Conservation (phyloP, 1,140 invertebrate species). For the Rhyacophila brunnea region DNA sequence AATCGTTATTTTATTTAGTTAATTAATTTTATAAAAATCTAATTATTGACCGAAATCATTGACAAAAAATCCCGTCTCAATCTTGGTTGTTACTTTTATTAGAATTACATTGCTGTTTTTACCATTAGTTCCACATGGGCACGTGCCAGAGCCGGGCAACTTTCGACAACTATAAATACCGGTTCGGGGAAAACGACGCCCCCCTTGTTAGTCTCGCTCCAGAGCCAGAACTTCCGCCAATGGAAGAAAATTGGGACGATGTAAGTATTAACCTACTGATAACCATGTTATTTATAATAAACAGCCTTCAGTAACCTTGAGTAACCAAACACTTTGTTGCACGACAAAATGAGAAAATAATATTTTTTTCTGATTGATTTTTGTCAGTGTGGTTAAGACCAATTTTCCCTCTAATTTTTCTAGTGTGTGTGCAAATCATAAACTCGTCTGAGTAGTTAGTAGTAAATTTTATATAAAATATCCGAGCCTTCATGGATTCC, state of each 20-base stretch:
- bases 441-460: not conserved
- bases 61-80: not conserved
- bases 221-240: not conserved
- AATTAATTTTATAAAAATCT: not conserved
- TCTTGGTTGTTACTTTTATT: not conserved
- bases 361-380: too few relatives aligned
- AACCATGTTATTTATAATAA: not conserved
- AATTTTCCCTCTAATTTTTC: too few relatives aligned
- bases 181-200: constrained; percentile 36
- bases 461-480: not conserved
- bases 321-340: not conserved
- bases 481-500: not conserved
- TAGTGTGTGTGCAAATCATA: too few relatives aligned
- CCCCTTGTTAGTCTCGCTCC: constrained; percentile 27
- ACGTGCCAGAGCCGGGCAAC: constrained; percentile 37
- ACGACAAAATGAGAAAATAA: too few relatives aligned
- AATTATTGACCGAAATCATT: not conserved
- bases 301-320: not conserved
- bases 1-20: not conserved
- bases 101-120: not conserved
- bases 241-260: constrained; percentile 41
- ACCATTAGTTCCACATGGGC: constrained; percentile 41
- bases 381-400: too few relatives aligned
- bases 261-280: constrained; percentile 40
- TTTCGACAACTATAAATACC: constrained; percentile 39